Conservation (phyloP, 2,797 vertebrate species). For the Ispidina picta region DNA sequence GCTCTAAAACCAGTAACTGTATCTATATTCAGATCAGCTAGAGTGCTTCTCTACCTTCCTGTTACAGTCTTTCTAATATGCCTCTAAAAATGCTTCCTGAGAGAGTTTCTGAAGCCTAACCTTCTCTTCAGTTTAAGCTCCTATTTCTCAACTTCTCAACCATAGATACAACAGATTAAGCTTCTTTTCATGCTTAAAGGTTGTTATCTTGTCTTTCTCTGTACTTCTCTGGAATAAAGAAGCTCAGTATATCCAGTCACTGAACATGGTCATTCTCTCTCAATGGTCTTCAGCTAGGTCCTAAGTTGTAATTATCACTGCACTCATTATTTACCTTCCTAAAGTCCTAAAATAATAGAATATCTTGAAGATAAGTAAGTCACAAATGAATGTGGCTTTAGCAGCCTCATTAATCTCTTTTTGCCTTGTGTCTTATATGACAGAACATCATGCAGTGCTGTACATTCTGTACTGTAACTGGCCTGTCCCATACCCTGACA, state of each 20-base stretch:
- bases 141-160: neutral
- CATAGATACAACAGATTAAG: neutral
- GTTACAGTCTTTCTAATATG: neutral
- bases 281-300: neutral
- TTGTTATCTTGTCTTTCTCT: neutral
- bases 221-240: neutral
- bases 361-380: neutral
- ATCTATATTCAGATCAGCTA: neutral
- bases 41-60: neutral
- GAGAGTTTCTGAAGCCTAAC: neutral
- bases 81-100: neutral
- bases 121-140: neutral
- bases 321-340: neutral
- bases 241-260: neutral
- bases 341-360: neutral
- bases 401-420: neutral
- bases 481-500: neutral
- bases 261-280: neutral
- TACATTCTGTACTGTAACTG: neutral
- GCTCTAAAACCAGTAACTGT: neutral
- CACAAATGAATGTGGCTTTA: neutral
- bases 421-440: neutral
- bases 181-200: neutral
- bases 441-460: accelerated
- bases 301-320: neutral